A percentile compares a stretch with the other conserved stretches of the same genome.
Conservation (phyloP, 2,113 vertebrate genomes). For the Sapayoa aenigma region DNA sequence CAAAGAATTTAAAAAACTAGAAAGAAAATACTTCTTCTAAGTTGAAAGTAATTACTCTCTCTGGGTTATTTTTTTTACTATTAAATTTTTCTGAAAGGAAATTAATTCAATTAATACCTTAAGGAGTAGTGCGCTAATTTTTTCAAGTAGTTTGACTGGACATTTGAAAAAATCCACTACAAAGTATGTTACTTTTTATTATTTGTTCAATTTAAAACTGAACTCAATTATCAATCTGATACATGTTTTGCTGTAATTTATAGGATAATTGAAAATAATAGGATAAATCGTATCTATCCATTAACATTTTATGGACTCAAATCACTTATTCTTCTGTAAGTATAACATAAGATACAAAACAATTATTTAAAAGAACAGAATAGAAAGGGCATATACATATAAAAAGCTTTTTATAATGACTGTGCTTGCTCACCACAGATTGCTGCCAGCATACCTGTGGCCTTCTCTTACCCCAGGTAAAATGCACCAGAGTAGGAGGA, state of each 20-base stretch:
- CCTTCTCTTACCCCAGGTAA: background rate
- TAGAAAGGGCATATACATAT: background rate
- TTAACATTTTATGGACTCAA: conserved; percentile 88
- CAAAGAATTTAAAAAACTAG: background rate
- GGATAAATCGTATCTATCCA: conserved; percentile 85
- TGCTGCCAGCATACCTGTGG: no score
- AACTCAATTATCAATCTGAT: background rate
- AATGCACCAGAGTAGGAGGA: background rate
- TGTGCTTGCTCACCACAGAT: background rate
- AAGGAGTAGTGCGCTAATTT: background rate
- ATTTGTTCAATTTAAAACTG: background rate
- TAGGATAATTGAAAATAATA: conserved; percentile 94
- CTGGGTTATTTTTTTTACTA: background rate
- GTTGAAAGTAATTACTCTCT: background rate
- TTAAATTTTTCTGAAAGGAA: background rate
- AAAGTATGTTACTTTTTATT: background rate
- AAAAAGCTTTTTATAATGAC: accelerated
- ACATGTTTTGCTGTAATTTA: conserved; percentile 35
- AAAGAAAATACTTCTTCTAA: background rate
- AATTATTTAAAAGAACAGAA: background rate
- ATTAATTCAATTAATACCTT: background rate
- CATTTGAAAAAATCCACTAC: background rate
- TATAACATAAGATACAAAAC: conserved; percentile 29
- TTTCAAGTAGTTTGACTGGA: background rate
- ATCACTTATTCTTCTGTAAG: conserved; percentile 94